These are phyloP conservation scores for Campoplex capitator DNA, from an alignment of 2,888 invertebrate genomes.

Conservation along the genomic window DNA sequence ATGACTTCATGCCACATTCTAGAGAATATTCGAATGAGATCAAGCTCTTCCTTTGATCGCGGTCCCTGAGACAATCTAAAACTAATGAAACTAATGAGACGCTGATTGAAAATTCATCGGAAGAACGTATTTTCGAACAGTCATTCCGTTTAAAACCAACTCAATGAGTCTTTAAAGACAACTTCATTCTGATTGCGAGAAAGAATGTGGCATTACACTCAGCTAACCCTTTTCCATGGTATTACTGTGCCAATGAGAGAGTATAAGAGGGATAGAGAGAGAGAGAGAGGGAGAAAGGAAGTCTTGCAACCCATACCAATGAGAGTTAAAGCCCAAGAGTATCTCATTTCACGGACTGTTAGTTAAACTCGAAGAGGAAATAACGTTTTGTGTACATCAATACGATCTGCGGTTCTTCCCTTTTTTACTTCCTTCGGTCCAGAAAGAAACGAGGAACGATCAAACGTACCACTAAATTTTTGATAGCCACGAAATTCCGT, in stretches of 20 bases:
- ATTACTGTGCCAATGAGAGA: neutral
- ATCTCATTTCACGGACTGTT: conserved; percentile 67
- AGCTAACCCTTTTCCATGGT: neutral
- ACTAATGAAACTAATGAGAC: too few relatives aligned
- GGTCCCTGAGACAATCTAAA: too few relatives aligned
- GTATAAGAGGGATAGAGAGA: neutral
- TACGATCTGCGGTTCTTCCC: conserved; percentile 31
- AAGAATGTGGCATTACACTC: conserved; percentile 15
- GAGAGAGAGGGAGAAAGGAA: neutral
- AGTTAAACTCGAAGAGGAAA: conserved; percentile 62
- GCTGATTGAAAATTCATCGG: too few relatives aligned
- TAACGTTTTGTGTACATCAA: conserved; percentile 51
- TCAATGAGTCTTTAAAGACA: neutral
- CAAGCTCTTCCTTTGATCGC: too few relatives aligned
- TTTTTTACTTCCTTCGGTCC: conserved; percentile 13
- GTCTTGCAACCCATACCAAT: conserved; percentile 1
- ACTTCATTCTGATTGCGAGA: conserved; percentile 17
- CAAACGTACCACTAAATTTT: conserved; percentile 17
- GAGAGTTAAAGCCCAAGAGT: conserved; percentile 40
- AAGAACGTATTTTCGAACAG: neutral
- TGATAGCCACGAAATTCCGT: neutral
- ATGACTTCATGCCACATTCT: too few relatives aligned
- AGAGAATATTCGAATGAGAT: too few relatives aligned
- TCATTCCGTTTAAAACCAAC: neutral
- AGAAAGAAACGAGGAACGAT: conserved; percentile 27